Conservation (phyloP, 1,140 invertebrate species). For the Pissodes strobi region DNA sequence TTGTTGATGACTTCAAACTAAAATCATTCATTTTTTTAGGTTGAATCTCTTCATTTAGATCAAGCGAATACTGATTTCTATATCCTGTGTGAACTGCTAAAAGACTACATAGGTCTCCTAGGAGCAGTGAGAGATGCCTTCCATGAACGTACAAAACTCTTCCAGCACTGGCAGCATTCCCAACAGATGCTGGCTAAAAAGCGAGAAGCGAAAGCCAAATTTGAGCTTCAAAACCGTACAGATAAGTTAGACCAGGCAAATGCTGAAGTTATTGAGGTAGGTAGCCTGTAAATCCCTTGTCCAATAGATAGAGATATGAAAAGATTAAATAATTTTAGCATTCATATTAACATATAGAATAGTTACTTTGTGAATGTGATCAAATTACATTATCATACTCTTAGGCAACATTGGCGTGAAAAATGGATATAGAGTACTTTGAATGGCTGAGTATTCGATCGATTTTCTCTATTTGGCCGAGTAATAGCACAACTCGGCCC, state of each 20-base stretch:
- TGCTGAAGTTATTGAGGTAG: slow-evolving; percentile 89
- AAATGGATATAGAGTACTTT: too few relatives aligned
- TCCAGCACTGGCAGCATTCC: slow-evolving; percentile 97
- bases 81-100: slow-evolving; percentile 88
- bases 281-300: too few relatives aligned
- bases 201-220: slow-evolving; percentile 89
- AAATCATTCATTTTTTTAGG: slow-evolving; percentile 52
- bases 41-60: slow-evolving; percentile 85
- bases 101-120: slow-evolving; percentile 94
- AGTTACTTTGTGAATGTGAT: too few relatives aligned
- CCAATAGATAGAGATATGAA: too few relatives aligned
- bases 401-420: too few relatives aligned
- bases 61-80: slow-evolving; percentile 96
- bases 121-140: slow-evolving; percentile 97
- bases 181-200: slow-evolving; percentile 94
- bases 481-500: too few relatives aligned
- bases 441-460: too few relatives aligned
- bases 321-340: too few relatives aligned
- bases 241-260: slow-evolving; percentile 90
- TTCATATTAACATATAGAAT: too few relatives aligned
- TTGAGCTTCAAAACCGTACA: slow-evolving; percentile 79
- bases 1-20: too few relatives aligned
- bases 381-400: too few relatives aligned
- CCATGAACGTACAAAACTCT: slow-evolving; percentile 95
- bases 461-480: too few relatives aligned